Conservation (phyloP, 1,140 invertebrate species). For the Nomia melanderi region DNA sequence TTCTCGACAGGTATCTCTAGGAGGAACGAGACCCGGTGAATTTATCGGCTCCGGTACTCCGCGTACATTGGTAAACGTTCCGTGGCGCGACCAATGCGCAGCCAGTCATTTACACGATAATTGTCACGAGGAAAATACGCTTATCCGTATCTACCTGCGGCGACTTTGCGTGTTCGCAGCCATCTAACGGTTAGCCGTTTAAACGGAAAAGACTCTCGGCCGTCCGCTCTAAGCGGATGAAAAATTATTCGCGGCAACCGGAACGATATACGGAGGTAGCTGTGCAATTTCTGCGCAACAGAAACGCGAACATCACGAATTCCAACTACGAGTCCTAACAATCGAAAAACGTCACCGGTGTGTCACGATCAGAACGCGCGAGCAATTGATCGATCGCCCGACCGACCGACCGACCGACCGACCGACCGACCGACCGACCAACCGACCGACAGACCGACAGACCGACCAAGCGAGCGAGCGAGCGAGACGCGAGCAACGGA, state of each 20-base stretch:
- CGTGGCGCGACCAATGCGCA: background rate
- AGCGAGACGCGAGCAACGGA: background rate
- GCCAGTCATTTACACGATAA: background rate
- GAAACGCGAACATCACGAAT: conserved; percentile 43
- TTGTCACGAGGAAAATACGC: background rate
- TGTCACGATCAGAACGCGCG: too few species aligned
- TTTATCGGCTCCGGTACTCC: background rate
- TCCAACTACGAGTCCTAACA: background rate
- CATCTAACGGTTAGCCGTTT: too few species aligned
- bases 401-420: background rate
- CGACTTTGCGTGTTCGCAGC: too few species aligned
- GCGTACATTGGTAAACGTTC: background rate
- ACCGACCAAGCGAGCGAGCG: background rate
- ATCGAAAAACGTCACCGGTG: background rate
- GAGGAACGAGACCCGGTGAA: background rate
- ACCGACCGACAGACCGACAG: background rate
- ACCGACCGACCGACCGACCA: background rate
- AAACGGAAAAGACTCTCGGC: too few species aligned
- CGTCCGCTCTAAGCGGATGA: too few species aligned
- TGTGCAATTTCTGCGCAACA: conserved; percentile 18
- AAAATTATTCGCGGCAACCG: too few species aligned
- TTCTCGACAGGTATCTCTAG: background rate
- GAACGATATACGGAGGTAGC: too few species aligned
- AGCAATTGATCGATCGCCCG: too few species aligned
- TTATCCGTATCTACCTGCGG: background rate